A percentile compares a stretch with the other conserved stretches of the same genome.
Conservation (phyloP, 2,113 vertebrate species). For the Tachycineta bicolor region DNA sequence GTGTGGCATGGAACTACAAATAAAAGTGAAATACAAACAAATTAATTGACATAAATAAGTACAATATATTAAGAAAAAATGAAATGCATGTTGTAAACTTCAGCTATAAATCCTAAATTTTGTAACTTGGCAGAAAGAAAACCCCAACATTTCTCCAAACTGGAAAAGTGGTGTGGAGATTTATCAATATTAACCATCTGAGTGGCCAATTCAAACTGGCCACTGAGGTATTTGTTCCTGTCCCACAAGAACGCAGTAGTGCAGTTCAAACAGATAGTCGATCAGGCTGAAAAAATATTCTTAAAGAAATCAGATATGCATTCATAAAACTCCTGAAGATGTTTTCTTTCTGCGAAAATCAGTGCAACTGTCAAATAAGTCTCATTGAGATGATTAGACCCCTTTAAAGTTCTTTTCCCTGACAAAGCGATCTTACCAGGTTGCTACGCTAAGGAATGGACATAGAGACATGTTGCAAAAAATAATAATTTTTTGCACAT, state of each 20-base stretch:
- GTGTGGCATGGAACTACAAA: neutral
- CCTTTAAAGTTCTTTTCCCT: neutral
- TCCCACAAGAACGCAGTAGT: neutral
- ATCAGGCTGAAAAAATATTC: neutral
- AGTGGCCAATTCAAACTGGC: neutral
- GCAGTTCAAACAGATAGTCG: neutral
- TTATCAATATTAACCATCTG: neutral
- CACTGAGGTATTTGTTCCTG: neutral
- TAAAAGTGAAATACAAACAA: neutral
- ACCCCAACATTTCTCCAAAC: neutral
- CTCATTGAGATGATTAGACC: neutral
- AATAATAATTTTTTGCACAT: neutral
- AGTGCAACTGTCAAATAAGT: neutral
- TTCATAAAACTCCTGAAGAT: neutral
- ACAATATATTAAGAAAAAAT: neutral
- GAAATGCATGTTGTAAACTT: neutral
- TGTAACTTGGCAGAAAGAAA: neutral
- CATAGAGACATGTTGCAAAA: neutral
- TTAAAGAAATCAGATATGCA: neutral
- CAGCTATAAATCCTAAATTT: neutral
- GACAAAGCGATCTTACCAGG: neutral
- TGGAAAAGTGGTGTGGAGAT: neutral
- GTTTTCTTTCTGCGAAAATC: neutral
- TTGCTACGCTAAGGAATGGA: neutral
- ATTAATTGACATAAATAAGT: neutral